A percentile compares a stretch with the other conserved stretches of the same genome.
Evolutionary conservation across 2,888 invertebrate genomes (phyloP).

Genomic region (Podotricha telesiphe): DNA sequence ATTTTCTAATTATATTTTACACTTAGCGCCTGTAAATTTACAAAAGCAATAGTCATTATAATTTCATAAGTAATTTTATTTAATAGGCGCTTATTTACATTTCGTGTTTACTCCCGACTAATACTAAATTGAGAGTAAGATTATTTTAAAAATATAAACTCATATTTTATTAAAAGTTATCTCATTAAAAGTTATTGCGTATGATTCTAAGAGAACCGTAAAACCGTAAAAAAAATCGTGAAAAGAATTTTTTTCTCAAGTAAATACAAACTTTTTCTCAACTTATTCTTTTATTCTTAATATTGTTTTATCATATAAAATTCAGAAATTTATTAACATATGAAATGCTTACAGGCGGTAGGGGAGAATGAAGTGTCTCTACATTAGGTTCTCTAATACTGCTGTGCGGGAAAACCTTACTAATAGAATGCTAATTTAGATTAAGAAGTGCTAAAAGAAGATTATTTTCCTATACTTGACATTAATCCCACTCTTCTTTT

Average conservation of each 20-base stretch:
- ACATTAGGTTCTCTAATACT: too few relatives aligned
- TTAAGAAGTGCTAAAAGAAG: too few relatives aligned
- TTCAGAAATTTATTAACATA: background rate
- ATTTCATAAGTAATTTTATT: background rate
- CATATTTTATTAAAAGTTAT: background rate
- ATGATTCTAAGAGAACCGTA: background rate
- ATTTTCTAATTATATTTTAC: background rate
- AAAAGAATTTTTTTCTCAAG: background rate
- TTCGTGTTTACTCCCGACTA: background rate
- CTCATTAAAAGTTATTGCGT: slow-evolving; percentile 7
- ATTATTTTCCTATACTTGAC: too few relatives aligned
- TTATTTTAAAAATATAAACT: background rate
- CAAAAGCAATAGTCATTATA: background rate
- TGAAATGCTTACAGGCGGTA: background rate
- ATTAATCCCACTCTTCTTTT: too few relatives aligned
- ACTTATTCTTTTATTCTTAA: background rate
- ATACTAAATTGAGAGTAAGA: background rate
- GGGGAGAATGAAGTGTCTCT: too few relatives aligned
- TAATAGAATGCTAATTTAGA: too few relatives aligned
- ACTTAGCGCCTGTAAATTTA: background rate
- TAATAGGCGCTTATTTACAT: background rate
- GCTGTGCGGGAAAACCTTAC: too few relatives aligned
- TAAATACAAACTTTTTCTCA: background rate
- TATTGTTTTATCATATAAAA: background rate
- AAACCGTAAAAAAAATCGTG: too few relatives aligned